A percentile compares a stretch with the other conserved stretches of the same genome.
Evolutionary conservation across 2,888 invertebrate genomes (phyloP).

Genomic region (Adineta ricciae): DNA sequence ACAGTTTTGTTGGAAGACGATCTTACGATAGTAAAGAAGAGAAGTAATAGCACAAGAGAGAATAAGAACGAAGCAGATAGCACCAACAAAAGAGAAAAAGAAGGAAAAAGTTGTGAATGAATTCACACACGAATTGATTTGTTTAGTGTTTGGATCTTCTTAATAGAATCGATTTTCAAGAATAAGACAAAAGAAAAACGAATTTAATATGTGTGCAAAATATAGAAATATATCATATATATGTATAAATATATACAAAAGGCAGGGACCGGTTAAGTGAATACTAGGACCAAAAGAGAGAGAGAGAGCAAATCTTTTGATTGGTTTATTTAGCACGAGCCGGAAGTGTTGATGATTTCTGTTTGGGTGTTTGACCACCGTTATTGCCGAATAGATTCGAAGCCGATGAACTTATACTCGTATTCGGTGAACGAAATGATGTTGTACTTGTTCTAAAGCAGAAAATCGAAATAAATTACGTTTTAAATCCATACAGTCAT

Average conservation of each 20-base stretch:
- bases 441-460: slow-evolving; percentile 1
- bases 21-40: not conserved
- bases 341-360: slow-evolving; percentile 11
- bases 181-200: not conserved
- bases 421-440: slow-evolving; percentile 20
- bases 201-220: not conserved
- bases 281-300: too few relatives aligned
- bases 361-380: not conserved
- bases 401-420: slow-evolving; percentile 15
- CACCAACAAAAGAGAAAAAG: not conserved
- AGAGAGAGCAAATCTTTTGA: not conserved
- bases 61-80: not conserved
- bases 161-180: not conserved
- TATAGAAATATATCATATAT: not conserved
- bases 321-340: slow-evolving; percentile 10
- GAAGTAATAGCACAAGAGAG: not conserved
- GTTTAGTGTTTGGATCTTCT: not conserved
- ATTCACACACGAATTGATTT: not conserved
- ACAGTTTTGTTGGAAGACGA: not conserved
- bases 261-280: not conserved
- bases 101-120: not conserved
- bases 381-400: not conserved
- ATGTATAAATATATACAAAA: not conserved
- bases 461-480: not conserved
- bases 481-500: not conserved